Evolutionary conservation across 2,888 invertebrate species (phyloP), one percentile per base, ranked within the genome.

Genomic region (Drosophila nr. medialis): DNA sequence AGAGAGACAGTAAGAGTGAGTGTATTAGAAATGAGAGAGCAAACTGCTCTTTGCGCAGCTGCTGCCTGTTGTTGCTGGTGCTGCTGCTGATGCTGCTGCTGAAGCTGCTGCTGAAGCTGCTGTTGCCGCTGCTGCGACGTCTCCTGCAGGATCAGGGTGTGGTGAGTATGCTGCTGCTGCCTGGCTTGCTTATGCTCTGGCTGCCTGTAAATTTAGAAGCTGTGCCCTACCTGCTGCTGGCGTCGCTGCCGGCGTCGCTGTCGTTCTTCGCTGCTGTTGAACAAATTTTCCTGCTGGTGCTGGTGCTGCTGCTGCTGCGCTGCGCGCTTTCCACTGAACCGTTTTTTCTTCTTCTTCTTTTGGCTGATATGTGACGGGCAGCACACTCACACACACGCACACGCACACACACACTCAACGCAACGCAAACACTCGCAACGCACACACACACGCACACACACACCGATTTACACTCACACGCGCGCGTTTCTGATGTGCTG

Each of bases 121-220:
- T 77, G 63, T 15, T 40, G 48, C 63, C 73, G 60, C 58, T 49
- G 64, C 54, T 68, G 60, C 36, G 51, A 51, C 21, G 54, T n/a
- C 68, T 77, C 68, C 75, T 83, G 84, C 86, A 91, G 91, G 86
- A 91, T 91, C 90, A 90, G 91, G 91, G 92, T 92, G 92, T 91
- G 91, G 91, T 91, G 91, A 91, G 83, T 92, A 87, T 81, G 69
- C 75, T 76, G 76, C 66, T 68, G 24, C 24, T 45, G 45, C 24
- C 75, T 45, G 8, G 75, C 49, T 49, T 40, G 53, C 18, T 4
- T 79, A 77, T 75, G 82, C 86, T 82, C 64, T 63, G 65, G 67
- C 82, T 87, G 80, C 62, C 79, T 87, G 82, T 83, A 83, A 75
- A 77, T 64, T 73, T 64, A 72, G 79, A 79, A 68, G 65, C 66